Conservation (phyloP, 2,113 vertebrate genomes). For the Syngnathus typhle region DNA sequence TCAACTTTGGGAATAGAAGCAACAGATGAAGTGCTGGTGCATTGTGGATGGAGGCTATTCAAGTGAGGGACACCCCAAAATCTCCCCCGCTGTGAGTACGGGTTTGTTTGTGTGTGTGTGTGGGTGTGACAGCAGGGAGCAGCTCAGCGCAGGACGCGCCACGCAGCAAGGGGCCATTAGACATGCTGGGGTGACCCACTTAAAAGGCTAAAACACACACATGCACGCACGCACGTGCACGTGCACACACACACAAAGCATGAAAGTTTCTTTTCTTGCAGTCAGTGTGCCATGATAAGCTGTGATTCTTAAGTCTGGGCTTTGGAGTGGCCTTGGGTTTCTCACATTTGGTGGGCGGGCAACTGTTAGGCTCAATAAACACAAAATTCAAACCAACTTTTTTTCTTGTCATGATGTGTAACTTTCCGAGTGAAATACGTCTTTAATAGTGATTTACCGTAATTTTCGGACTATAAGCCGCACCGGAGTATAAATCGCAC, state of each 20-base stretch:
- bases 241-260: constrained; percentile 28
- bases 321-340: constrained; percentile 56
- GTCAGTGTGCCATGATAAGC: constrained; percentile 66
- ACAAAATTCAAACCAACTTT: constrained; percentile 19
- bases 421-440: constrained; percentile 9
- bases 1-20: constrained; percentile 64
- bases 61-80: constrained; percentile 67
- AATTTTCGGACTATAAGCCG: too few relatives aligned
- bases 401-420: constrained; percentile 34
- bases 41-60: constrained; percentile 69
- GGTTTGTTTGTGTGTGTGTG: constrained; percentile 55
- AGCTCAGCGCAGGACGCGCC: constrained; percentile 70
- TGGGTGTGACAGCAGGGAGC: constrained; percentile 65
- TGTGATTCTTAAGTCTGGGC: constrained; percentile 52
- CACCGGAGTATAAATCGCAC: too few relatives aligned
- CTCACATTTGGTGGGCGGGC: constrained; percentile 35
- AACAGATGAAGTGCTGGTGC: constrained; percentile 67
- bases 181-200: constrained; percentile 78
- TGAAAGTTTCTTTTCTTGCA: constrained; percentile 52
- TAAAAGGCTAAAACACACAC: constrained; percentile 59
- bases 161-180: constrained; percentile 77
- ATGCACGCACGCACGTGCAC: not conserved
- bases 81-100: constrained; percentile 60
- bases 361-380: constrained; percentile 24
- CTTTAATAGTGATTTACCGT: not conserved